phyloP scores from a whole-genome alignment of 1,140 invertebrate genomes.

The Limonius californicus region DNA sequence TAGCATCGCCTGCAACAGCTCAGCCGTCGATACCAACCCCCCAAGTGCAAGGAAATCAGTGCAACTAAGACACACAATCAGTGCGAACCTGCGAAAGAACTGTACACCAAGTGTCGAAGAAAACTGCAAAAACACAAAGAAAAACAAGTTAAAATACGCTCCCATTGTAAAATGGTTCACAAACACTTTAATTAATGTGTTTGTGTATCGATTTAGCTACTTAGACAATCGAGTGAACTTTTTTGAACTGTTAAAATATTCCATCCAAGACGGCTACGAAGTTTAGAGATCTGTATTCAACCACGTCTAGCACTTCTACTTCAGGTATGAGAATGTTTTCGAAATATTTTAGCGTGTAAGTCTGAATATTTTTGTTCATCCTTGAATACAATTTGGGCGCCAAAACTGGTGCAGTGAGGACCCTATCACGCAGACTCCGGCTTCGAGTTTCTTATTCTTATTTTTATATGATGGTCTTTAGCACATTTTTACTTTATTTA shows the following conservation, averaged over 20 bases:
- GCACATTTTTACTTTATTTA: no score
- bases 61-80: no score
- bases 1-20: no score
- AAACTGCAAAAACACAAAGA: no score
- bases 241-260: constrained; percentile 7
- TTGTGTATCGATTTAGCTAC: constrained; percentile 10
- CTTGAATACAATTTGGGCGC: not conserved
- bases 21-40: no score
- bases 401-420: not conserved
- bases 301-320: not conserved
- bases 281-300: constrained; percentile 1
- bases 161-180: not conserved
- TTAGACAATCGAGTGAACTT: constrained; percentile 1
- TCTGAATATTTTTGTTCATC: not conserved
- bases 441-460: no score
- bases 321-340: not conserved
- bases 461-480: no score
- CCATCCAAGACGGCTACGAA: constrained; percentile 6
- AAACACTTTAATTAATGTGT: constrained; percentile 11
- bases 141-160: no score
- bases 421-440: no score
- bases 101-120: no score
- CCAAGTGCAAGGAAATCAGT: no score
- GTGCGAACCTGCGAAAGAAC: no score
- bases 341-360: not conserved